These are phyloP conservation scores for Scomber colias DNA, from an alignment of 2,113 vertebrate genomes.

Conservation along the genomic window DNA sequence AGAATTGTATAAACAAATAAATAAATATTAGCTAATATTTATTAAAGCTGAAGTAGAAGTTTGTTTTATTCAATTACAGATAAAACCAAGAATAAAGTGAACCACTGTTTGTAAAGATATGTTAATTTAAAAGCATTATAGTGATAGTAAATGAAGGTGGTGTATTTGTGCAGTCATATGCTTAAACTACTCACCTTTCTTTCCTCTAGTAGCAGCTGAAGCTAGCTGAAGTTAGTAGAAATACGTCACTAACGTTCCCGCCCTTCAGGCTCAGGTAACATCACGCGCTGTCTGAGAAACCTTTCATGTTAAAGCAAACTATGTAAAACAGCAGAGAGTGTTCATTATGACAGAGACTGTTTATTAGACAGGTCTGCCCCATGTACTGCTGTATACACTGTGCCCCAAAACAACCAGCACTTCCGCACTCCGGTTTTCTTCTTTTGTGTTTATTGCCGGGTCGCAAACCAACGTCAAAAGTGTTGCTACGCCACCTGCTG, in stretches of 20 bases:
- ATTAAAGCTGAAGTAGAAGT: no score
- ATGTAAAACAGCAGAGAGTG: accelerated
- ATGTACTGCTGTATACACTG: no score
- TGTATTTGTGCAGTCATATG: background rate
- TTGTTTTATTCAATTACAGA: no score
- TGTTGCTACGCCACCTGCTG: no score
- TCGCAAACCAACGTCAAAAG: no score
- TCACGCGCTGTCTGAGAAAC: background rate
- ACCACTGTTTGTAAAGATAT: no score
- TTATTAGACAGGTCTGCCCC: accelerated
- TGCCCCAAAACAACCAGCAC: background rate
- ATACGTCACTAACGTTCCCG: background rate
- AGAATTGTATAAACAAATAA: no score
- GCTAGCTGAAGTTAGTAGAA: constrained; percentile 25
- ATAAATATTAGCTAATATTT: no score
- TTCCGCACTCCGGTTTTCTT: background rate
- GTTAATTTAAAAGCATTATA: no score
- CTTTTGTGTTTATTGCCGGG: no score
- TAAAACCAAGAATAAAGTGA: no score
- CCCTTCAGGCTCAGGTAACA: background rate
- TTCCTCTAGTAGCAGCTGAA: constrained; percentile 25
- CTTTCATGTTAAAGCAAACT: background rate
- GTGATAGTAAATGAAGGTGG: no score
- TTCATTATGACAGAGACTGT: accelerated
- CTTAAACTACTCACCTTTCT: background rate